phyloP scores from a whole-genome alignment of 2,113 vertebrate species.

The Alexandromys fortis region DNA sequence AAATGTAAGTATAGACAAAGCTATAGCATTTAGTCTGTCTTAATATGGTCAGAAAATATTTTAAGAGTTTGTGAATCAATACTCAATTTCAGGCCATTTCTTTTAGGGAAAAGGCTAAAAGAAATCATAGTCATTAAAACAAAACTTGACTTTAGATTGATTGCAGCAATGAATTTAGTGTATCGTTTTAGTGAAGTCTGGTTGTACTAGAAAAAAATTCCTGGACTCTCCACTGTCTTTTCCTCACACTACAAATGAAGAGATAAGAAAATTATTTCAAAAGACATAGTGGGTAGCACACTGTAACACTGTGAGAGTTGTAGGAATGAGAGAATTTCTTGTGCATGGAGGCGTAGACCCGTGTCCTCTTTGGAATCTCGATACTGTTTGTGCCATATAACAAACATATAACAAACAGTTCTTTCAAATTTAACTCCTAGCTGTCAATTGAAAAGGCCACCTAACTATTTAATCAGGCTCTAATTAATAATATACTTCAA shows the following conservation, averaged over 20 bases:
- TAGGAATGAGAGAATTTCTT: neutral
- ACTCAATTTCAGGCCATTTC: neutral
- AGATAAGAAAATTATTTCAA: neutral
- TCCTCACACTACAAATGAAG: neutral
- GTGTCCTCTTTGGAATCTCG: neutral
- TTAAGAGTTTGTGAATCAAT: neutral
- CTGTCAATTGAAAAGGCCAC: constrained; percentile 81
- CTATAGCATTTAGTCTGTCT: neutral
- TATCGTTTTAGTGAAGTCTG: neutral
- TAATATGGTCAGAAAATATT: constrained; percentile 40
- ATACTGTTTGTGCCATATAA: constrained; percentile 55
- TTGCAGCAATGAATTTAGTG: neutral
- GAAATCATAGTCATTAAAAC: constrained; percentile 17
- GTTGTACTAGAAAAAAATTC: neutral
- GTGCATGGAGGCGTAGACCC: neutral
- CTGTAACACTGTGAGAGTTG: neutral
- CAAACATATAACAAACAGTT: constrained; percentile 73
- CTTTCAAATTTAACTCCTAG: constrained; percentile 69
- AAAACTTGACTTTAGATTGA: neutral
- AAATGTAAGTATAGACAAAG: neutral
- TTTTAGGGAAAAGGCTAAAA: neutral
- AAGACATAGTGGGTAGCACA: rapidly evolving
- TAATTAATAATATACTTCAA: constrained; percentile 84
- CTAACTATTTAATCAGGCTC: constrained; percentile 71
- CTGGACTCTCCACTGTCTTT: neutral